phyloP scores from a whole-genome alignment of 1,140 invertebrate species.

The Dinoponera quadriceps region DNA sequence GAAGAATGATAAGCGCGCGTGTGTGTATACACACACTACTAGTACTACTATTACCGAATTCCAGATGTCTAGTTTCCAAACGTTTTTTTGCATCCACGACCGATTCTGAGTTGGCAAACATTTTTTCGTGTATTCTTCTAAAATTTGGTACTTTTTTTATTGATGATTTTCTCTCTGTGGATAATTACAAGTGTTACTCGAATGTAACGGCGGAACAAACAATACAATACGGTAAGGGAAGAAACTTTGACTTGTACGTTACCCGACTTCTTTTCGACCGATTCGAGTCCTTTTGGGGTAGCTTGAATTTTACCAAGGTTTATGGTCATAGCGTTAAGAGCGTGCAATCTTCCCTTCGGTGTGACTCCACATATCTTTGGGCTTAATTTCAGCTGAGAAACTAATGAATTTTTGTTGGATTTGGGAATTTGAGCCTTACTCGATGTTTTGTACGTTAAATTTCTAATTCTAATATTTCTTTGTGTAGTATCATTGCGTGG shows the following conservation, averaged over 20 bases:
- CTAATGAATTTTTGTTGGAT: not conserved
- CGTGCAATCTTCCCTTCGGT: not conserved
- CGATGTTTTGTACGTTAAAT: not conserved
- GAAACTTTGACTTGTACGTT: not conserved
- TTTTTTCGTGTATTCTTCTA: constrained; percentile 87
- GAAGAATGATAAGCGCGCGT: constrained; percentile 3
- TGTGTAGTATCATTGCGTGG: not conserved
- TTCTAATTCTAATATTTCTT: not conserved
- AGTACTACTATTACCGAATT: too few species aligned
- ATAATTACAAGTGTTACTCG: not conserved
- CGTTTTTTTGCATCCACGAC: constrained; percentile 86
- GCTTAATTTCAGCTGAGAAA: constrained; percentile 11
- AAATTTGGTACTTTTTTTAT: constrained; percentile 88
- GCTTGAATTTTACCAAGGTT: not conserved
- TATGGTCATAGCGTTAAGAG: too few species aligned
- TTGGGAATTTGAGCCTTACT: not conserved
- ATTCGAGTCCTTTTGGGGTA: constrained; percentile 1
- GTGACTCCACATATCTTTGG: not conserved
- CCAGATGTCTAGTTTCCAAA: constrained; percentile 81
- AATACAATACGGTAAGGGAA: not conserved
- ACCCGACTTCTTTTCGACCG: constrained; percentile 36
- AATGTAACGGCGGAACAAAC: not conserved
- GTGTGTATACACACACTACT: constrained; percentile 27
- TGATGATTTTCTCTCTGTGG: constrained; percentile 63
- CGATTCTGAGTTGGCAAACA: constrained; percentile 89